These are phyloP conservation scores for Origma solitaria DNA, from an alignment of 2,113 vertebrate genomes.

Conservation along the genomic window DNA sequence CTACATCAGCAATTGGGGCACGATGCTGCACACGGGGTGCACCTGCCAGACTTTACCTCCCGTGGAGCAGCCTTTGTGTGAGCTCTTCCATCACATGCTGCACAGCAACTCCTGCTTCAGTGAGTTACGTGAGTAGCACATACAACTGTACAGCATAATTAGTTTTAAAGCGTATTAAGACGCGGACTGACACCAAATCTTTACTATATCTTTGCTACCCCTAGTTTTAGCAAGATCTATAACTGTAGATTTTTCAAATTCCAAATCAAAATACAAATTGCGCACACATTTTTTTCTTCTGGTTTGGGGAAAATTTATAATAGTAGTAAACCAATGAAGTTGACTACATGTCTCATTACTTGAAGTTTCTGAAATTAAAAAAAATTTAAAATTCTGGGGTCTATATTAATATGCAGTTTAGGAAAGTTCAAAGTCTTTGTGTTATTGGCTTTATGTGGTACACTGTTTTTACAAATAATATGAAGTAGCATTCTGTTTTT, in stretches of 20 bases:
- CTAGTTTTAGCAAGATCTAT: neutral
- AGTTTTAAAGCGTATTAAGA: neutral
- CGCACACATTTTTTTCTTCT: neutral
- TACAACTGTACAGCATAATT: neutral
- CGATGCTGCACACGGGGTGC: constrained; percentile 75
- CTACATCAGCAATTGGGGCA: constrained; percentile 79
- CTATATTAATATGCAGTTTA: neutral
- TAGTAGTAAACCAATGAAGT: neutral
- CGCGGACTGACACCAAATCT: neutral
- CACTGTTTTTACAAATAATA: neutral
- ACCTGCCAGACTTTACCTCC: constrained; percentile 67
- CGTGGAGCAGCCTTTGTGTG: constrained; percentile 67
- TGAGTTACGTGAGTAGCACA: constrained; percentile 58
- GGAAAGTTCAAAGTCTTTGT: neutral
- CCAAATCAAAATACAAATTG: neutral
- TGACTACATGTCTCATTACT: neutral
- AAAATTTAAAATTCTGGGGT: neutral
- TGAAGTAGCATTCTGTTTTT: neutral
- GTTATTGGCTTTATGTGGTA: neutral
- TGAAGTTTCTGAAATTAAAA: neutral
- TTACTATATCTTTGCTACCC: neutral
- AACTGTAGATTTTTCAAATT: neutral
- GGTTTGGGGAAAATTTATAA: neutral
- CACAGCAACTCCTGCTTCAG: constrained; percentile 81
- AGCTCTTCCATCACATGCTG: constrained; percentile 75